phyloP scores from a whole-genome alignment of 1,140 invertebrate species.

The Dermatophagoides farinae region DNA sequence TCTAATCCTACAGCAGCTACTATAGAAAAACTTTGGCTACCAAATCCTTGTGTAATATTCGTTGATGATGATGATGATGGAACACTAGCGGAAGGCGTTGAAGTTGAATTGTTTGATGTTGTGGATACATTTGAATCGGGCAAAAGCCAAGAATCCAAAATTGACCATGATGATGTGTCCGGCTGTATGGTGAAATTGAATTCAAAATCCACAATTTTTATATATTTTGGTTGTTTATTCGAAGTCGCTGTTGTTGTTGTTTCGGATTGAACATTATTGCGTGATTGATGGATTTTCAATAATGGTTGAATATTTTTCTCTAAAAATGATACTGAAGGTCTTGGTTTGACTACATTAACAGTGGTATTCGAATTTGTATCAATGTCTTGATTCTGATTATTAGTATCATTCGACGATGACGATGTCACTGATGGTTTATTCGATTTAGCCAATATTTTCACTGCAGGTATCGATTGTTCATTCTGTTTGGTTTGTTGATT shows the following conservation, averaged over 20 bases:
- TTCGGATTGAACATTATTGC: too few species aligned
- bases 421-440: neutral
- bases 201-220: too few species aligned
- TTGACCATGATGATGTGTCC: neutral
- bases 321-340: neutral
- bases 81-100: neutral
- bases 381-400: neutral
- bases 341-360: neutral
- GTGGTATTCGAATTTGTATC: neutral
- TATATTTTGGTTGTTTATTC: too few species aligned
- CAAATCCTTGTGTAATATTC: too few species aligned
- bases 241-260: too few species aligned
- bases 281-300: too few species aligned
- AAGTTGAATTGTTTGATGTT: too few species aligned
- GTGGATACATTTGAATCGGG: neutral
- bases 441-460: conserved; percentile 1
- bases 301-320: neutral
- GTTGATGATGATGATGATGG: neutral
- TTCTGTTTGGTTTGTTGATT: too few species aligned
- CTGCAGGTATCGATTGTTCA: neutral
- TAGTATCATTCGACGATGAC: neutral
- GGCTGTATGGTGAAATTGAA: too few species aligned
- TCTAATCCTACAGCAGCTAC: conserved; percentile 12
- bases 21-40: conserved; percentile 3
- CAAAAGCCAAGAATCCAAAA: neutral